Conservation (phyloP, 2,888 invertebrate species). For the Erebia palarica region DNA sequence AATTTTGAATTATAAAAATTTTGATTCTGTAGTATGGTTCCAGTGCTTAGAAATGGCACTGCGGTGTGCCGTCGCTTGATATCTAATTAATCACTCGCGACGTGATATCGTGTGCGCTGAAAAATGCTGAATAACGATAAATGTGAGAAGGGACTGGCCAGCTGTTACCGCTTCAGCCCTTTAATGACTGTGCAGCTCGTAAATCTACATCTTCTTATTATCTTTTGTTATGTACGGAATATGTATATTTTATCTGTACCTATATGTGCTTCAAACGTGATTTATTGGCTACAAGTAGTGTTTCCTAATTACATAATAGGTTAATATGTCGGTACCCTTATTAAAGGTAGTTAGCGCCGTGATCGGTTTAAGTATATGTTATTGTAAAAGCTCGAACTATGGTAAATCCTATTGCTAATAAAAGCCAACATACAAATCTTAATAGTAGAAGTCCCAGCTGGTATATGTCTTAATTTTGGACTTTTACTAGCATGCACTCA, state of each 20-base stretch:
- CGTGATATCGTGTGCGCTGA: constrained; percentile 68
- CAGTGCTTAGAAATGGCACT: constrained; percentile 1
- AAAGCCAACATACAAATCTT: too few species aligned
- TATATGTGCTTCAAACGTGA: background rate
- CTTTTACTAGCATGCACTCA: too few species aligned
- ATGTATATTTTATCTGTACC: constrained; percentile 16
- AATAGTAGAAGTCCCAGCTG: too few species aligned
- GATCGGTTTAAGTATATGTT: too few species aligned
- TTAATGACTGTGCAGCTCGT: constrained; percentile 37
- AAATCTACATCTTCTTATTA: constrained; percentile 38
- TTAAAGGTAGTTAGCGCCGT: too few species aligned
- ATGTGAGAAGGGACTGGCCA: constrained; percentile 41
- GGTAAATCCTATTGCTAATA: too few species aligned
- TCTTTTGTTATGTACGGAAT: constrained; percentile 25
- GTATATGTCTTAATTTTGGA: too few species aligned
- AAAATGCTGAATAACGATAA: constrained; percentile 73
- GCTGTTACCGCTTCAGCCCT: constrained; percentile 45
- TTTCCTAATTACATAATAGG: background rate
- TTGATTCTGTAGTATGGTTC: too few species aligned
- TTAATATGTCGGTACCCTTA: too few species aligned
- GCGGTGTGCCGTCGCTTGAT: constrained; percentile 47
- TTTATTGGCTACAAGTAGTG: background rate
- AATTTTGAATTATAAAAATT: too few species aligned
- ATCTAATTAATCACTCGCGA: constrained; percentile 73
- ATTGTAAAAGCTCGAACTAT: too few species aligned